Base-by-base conservation (phyloP, 1,140 invertebrate species). In the Drosophila bocqueti region DNA sequence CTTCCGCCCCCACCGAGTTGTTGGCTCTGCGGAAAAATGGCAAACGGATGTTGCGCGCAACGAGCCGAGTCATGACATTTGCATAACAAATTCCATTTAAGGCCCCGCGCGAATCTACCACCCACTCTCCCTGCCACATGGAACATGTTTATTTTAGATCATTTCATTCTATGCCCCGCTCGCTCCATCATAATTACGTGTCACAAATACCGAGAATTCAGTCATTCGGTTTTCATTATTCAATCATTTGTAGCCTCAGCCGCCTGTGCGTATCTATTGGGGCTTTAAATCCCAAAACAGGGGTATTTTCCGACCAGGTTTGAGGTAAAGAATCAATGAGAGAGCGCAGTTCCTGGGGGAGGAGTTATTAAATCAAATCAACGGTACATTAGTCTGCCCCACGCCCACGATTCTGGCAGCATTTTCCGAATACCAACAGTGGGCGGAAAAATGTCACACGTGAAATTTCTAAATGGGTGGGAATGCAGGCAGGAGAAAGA, bases 11-110 rank as follows among this genome's bases (percentile, higher is more conserved):
- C 55, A 10, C 24, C 42, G 50, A 71, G 64, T 80, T 69, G 72
- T 80, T 69, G 80, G 60, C 71, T 68, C 36, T 60, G 47, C 15
- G 67, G 38, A 89, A 80, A 83, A 80, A 73, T 80, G 62, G 55
- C 47, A 74, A 83, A 55, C 85, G 84, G 81, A 87, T 81, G 73
- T 89, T 89, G 73, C 68, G 81, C 84, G 64, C 84, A 84, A 89
- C 81, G 73, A 90, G 82, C 77, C 81, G 68, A 75, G 55, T 84
- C 85, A 66, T 81, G 73, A 55, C 68, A 89, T 87, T 87, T 84
- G 85, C 84, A 87, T 87, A 83, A 89, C 66, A 65, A 69, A 83
- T 69, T 67, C 40, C 54, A 66, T 67, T 54, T 45, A 57, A 16
- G 29, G 21, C 63, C 31, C 13, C 26, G 24, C 66, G 24, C 3